Conservation (phyloP, 2,888 invertebrate genomes). For the Caenorhabditis sinica region DNA sequence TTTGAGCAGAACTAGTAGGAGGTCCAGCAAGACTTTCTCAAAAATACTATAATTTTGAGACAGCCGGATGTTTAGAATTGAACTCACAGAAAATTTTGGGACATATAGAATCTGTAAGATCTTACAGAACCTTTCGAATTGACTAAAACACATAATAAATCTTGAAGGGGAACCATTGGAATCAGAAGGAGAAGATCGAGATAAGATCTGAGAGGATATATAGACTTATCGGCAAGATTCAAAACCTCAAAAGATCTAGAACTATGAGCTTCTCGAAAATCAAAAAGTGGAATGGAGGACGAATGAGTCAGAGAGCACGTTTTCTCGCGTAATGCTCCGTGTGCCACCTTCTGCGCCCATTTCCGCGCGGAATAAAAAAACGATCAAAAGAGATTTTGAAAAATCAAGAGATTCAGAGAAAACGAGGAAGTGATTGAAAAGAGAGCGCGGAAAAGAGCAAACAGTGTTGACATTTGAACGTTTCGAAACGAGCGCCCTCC, state of each 20-base stretch:
- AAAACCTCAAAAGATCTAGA: constrained; percentile 27
- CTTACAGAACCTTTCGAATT: no score
- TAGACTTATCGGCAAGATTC: background rate
- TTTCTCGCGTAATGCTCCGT: constrained; percentile 23
- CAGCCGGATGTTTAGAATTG: no score
- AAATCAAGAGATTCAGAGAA: constrained; percentile 28
- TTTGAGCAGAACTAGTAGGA: no score
- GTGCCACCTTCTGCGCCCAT: constrained; percentile 42
- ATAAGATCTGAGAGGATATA: background rate
- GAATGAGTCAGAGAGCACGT: constrained; percentile 47
- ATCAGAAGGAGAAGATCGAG: background rate
- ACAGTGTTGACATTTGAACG: constrained; percentile 61
- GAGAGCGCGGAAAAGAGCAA: constrained; percentile 28
- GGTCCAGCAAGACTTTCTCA: no score
- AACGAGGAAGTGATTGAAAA: constrained; percentile 30
- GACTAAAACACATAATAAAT: no score
- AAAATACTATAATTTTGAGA: no score
- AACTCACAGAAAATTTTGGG: no score
- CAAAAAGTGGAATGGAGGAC: constrained; percentile 20
- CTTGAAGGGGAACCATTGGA: background rate
- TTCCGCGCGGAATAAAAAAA: constrained; percentile 52
- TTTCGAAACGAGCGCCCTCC: constrained; percentile 31
- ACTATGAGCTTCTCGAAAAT: constrained; percentile 27
- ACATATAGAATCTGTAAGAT: no score
- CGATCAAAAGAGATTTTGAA: constrained; percentile 3